Percentiles rank a stretch among this genome's conserved stretches.
phyloP scores from a whole-genome alignment of 2,113 vertebrate species.

The Actenoides lindsayi region DNA sequence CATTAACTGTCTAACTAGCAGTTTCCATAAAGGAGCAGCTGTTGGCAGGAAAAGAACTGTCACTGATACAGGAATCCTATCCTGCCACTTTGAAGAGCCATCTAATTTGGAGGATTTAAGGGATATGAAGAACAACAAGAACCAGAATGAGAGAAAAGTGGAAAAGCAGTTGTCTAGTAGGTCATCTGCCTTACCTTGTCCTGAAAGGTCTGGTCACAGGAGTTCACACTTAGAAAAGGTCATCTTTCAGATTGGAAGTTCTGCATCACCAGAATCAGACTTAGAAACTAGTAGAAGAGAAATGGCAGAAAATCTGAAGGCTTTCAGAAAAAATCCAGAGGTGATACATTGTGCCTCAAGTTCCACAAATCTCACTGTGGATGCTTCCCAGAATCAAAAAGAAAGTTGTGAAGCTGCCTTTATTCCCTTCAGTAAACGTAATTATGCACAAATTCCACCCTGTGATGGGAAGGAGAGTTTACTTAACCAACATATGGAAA shows the following conservation, averaged over 20 bases:
- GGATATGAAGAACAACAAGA: not conserved
- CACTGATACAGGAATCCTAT: not conserved
- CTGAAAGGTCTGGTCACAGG: conserved; percentile 50
- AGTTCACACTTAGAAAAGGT: conserved; percentile 72
- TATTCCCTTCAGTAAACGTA: not conserved
- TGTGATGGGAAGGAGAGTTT: not conserved
- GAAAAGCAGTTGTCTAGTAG: not conserved
- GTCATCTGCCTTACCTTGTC: conserved; percentile 63
- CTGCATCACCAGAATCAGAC: conserved; percentile 79
- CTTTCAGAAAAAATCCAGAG: conserved; percentile 13
- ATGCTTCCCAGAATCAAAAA: not conserved
- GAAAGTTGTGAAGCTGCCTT: not conserved
- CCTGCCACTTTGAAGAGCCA: not conserved
- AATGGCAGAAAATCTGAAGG: conserved; percentile 62
- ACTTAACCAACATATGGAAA: not conserved
- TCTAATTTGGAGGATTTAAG: not conserved
- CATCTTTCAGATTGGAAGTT: conserved; percentile 85
- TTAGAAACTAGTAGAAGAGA: conserved; percentile 71
- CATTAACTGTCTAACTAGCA: not conserved
- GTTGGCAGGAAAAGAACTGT: conserved; percentile 20
- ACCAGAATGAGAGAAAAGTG: not conserved
- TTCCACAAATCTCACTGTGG: not conserved
- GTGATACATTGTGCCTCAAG: not conserved
- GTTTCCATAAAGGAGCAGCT: not conserved
- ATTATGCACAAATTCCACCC: not conserved